Evolutionary conservation across 2,888 invertebrate genomes (phyloP), one percentile per base, ranked within the genome.

Genomic region (Erebia epiphron): DNA sequence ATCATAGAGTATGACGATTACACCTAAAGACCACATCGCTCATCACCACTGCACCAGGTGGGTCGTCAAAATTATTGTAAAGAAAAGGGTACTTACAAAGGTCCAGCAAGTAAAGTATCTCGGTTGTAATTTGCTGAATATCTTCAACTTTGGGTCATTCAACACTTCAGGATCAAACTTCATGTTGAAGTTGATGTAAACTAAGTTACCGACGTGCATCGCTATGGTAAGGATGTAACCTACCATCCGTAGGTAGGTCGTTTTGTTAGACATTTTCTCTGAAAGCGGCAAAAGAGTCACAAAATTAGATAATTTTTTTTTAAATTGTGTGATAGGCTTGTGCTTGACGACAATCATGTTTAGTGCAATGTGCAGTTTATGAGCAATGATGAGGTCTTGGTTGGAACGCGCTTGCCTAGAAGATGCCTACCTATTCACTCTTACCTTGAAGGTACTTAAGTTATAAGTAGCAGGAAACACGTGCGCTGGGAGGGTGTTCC

Each of bases 41-140:
- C n/a, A n/a, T n/a, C n/a, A n/a, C n/a, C n/a, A n/a, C n/a, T 26
- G 26, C 26, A 26, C 26, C 26, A 26, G 26, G 49, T 3, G 14
- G 49, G 13, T 1, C 26, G 13, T 1, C 9, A 26, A 2, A 49
- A 61, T 5, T 49, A 18, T 35, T 10, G 46, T 35, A 64, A 14
- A 49, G 10, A 9, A 43, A 52, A 35, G 11, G 11, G 11, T 13
- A 82, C 86, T 88, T 72, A 90, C 89, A 77, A 85, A 83, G 35
- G 82, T 89, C 90, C 90, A 90, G 7, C 80, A 78, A 0, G 89
- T 89, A 10, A 89, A 84, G 52, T 80, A 90, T n/a, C 87, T 73
- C 0, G 75, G 74, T 62, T 85, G 82, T 64, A 87, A 60, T 0
- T 74, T 75, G 2, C 70, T 66, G 57, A 86, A 89, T 0, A 13